These are phyloP conservation scores for Triops longicaudatus DNA, from an alignment of 1,140 invertebrate species.

Conservation along the genomic window DNA sequence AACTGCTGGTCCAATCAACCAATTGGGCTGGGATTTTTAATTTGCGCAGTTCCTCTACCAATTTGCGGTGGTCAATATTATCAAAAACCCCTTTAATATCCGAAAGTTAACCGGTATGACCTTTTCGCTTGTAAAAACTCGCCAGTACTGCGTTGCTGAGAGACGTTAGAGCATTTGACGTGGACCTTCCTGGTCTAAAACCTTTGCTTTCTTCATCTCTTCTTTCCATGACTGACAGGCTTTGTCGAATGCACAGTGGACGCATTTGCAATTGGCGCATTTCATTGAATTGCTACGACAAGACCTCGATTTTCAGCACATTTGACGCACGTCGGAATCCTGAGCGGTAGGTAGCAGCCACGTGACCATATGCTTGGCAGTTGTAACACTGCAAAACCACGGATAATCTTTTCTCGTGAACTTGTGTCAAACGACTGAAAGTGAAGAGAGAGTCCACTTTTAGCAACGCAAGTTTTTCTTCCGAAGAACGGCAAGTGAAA, in stretches of 20 bases:
- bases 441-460: not conserved
- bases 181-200: conserved; percentile 7
- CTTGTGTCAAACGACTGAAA: conserved; percentile 12
- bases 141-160: not conserved
- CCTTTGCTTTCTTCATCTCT: not conserved
- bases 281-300: not conserved
- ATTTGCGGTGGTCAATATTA: not conserved
- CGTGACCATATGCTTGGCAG: conserved; percentile 16
- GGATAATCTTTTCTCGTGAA: not conserved
- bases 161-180: not conserved
- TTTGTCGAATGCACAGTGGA: not conserved
- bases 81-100: not conserved
- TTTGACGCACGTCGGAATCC: not conserved
- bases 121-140: conserved; percentile 15
- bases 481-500: not conserved
- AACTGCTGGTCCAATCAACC: not conserved
- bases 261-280: conserved; percentile 6
- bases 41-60: not conserved
- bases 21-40: not conserved
- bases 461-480: not conserved
- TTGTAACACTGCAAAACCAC: conserved; percentile 15
- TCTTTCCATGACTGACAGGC: not conserved
- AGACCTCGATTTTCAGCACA: not conserved
- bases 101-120: not conserved
- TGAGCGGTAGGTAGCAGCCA: not conserved